Evolutionary conservation across 2,797 vertebrate species (phyloP), one percentile per base, ranked within the genome.

Genomic region (Discoglossus pictus): DNA sequence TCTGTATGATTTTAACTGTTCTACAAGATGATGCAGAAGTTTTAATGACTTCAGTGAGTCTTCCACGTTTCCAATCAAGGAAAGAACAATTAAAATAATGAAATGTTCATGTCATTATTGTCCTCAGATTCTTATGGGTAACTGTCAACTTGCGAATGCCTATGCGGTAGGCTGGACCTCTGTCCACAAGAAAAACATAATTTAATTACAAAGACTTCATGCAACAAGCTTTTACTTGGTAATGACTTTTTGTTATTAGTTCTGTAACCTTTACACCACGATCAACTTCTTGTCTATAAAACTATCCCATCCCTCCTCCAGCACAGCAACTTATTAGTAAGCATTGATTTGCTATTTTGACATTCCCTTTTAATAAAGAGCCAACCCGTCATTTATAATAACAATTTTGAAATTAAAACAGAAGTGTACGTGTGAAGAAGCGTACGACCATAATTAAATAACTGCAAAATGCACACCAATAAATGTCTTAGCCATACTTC

Each of bases 121-220:
- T 68, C 36, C 65, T 38, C 43, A 52, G 46, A 60, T 38, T 52
- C 65, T 27, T 68, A 21, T 60, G 54, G 24, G 42, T 59, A 44
- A 59, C 47, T 67, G 55, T 52, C 65, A 60, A 16, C 55, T n/a
- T 60, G 17, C 46, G 60, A 68, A 68, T 68, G 65, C 47, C 65
- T 60, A 52, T 60, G 48, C 27, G 34, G 47, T 59, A 34, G 50
- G 44, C 59, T 51, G 24, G 55, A 68, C 47, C 59, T 36, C 38
- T 51, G 46, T 68, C 65, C 40, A 44, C 47, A 17, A 25, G 46
- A 55, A 68, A 50, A 16, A 40, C 65, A 52, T 38, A 68, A 51
- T 51, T 68, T 68, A 51, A 52, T 68, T 60, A 43, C 15, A 24
- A 1, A 50, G 17, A 40, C 64, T 53, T 17, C 8, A 15, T 54